phyloP scores from a whole-genome alignment of 2,888 invertebrate genomes.

The Drosophila mettleri region DNA sequence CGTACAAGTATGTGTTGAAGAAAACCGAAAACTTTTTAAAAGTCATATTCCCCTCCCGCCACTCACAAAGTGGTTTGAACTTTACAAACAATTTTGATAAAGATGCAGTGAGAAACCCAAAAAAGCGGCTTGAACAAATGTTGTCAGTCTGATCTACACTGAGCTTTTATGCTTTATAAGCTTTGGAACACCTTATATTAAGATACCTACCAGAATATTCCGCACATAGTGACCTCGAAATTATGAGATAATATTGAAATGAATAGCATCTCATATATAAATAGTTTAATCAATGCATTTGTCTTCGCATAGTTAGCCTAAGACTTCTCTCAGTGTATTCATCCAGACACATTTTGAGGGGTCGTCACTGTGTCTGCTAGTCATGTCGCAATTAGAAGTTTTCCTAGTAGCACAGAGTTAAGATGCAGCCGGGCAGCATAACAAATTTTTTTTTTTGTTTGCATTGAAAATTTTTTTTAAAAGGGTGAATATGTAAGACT shows the following conservation, averaged over 20 bases:
- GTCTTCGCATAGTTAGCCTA: background rate
- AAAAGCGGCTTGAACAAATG: constrained; percentile 17
- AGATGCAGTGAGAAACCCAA: constrained; percentile 67
- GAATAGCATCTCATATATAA: background rate
- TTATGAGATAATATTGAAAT: background rate
- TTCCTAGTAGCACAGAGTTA: constrained; percentile 61
- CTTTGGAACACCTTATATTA: too few relatives aligned
- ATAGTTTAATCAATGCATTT: too few relatives aligned
- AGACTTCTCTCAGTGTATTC: constrained; percentile 41
- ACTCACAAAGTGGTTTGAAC: constrained; percentile 79
- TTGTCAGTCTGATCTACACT: constrained; percentile 41
- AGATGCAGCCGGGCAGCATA: constrained; percentile 49
- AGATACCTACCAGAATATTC: background rate
- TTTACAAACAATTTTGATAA: constrained; percentile 80
- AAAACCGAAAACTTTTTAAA: constrained; percentile 72
- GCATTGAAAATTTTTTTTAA: constrained; percentile 21
- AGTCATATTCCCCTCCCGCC: constrained; percentile 68
- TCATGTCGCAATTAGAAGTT: constrained; percentile 83
- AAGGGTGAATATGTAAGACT: constrained; percentile 38
- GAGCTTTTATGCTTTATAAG: constrained; percentile 6
- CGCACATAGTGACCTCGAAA: too few relatives aligned
- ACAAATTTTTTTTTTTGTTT: constrained; percentile 55
- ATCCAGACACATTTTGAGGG: constrained; percentile 8
- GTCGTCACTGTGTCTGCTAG: constrained; percentile 61
- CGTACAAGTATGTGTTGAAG: constrained; percentile 29